These are phyloP conservation scores for Lapara coniferarum DNA, from an alignment of 2,888 invertebrate genomes.

Conservation along the genomic window DNA sequence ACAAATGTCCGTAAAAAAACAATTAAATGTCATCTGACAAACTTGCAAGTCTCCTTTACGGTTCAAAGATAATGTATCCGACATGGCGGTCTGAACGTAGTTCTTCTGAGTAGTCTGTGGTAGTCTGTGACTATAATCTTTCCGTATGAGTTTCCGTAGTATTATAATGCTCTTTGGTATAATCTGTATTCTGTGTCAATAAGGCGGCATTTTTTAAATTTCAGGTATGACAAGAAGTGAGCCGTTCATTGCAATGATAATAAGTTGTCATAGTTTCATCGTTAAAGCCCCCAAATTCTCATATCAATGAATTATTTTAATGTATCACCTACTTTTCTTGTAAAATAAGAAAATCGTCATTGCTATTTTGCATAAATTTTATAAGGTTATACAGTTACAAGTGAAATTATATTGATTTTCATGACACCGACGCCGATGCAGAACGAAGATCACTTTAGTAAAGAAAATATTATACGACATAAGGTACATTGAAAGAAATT, in stretches of 20 bases:
- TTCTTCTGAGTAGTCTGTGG: too few species aligned
- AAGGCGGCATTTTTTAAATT: conserved; percentile 8
- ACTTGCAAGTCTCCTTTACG: too few species aligned
- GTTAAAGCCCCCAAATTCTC: background rate
- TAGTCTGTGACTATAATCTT: too few species aligned
- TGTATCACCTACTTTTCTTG: background rate
- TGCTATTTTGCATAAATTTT: background rate
- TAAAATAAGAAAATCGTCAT: background rate
- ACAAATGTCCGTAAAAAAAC: too few species aligned
- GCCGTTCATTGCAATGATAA: background rate
- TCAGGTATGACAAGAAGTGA: background rate
- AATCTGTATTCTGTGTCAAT: too few species aligned
- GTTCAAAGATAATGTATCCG: too few species aligned
- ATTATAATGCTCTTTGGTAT: too few species aligned
- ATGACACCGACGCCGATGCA: conserved; percentile 1
- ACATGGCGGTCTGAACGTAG: too few species aligned
- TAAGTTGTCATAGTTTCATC: background rate
- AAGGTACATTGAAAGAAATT: conserved; percentile 7
- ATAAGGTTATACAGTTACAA: background rate
- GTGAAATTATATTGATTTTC: background rate
- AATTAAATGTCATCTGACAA: too few species aligned
- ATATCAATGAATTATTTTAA: too few species aligned
- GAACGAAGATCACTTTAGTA: conserved; percentile 13
- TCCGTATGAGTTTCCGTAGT: too few species aligned
- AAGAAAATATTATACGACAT: conserved; percentile 10